Evolutionary conservation across 2,797 vertebrate genomes (phyloP).

Genomic region (Fistularia commersonii): DNA sequence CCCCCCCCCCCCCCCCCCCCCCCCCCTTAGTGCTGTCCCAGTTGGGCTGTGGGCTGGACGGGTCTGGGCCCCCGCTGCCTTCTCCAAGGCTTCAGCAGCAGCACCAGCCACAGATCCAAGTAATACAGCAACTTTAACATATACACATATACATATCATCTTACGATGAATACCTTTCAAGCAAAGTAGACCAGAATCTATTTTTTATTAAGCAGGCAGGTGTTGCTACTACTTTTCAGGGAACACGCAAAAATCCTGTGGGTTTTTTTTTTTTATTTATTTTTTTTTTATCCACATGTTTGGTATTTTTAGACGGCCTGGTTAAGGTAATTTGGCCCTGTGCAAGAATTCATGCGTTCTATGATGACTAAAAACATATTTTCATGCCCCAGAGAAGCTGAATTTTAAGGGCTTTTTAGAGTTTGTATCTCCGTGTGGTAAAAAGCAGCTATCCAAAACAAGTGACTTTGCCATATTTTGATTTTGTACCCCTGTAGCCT

Average conservation of each 20-base stretch:
- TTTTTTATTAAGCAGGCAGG: conserved; percentile 17
- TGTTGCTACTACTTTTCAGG: neutral
- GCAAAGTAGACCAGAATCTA: neutral
- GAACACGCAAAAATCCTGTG: too few species aligned
- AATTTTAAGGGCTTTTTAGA: neutral
- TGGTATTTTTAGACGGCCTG: neutral
- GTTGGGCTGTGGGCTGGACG: conserved; percentile 96
- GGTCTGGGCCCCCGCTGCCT: conserved; percentile 90
- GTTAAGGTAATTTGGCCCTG: neutral
- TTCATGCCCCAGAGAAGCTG: neutral
- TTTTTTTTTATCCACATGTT: neutral
- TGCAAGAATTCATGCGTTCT: neutral
- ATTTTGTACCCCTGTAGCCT: neutral
- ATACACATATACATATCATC: conserved; percentile 47
- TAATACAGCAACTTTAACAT: conserved; percentile 92
- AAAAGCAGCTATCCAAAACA: neutral
- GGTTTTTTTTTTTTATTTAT: neutral
- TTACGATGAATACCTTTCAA: conserved; percentile 6
- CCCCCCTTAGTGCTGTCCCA: conserved; percentile 92
- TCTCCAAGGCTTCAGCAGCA: conserved; percentile 95
- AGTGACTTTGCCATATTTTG: too few species aligned
- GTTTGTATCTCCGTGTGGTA: neutral
- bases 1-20: conserved; percentile 55
- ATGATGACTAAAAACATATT: too few species aligned
- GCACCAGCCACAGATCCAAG: conserved; percentile 96